Evolutionary conservation across 2,888 invertebrate genomes (phyloP).

Genomic region (Cheilosia pagana): DNA sequence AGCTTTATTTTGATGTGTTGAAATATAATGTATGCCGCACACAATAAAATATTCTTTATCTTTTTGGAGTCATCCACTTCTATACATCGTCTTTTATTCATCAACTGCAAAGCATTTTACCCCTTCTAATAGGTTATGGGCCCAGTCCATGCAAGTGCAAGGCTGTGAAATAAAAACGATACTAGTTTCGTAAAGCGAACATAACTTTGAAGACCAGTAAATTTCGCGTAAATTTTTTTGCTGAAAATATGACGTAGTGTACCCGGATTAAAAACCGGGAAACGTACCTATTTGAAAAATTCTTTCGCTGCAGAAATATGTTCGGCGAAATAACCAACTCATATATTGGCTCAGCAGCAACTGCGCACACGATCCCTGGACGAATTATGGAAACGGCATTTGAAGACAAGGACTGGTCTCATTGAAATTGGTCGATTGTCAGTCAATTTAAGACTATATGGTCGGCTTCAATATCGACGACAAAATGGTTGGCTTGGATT

Average conservation of each 20-base stretch:
- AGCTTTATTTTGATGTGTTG: too few species aligned
- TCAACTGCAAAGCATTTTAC: too few species aligned
- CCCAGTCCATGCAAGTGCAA: conserved; percentile 1
- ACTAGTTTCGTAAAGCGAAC: conserved; percentile 8
- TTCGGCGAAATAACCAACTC: conserved; percentile 5
- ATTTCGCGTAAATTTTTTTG: conserved; percentile 12
- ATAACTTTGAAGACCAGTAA: not conserved
- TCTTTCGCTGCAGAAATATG: conserved; percentile 11
- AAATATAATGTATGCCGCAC: too few species aligned
- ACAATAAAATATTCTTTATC: too few species aligned
- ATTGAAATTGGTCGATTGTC: conserved; percentile 22
- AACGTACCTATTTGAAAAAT: conserved; percentile 7
- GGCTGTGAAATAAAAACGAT: not conserved
- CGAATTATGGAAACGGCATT: conserved; percentile 21
- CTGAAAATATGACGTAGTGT: conserved; percentile 9
- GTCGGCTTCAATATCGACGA: conserved; percentile 39
- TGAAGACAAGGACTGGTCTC: conserved; percentile 35
- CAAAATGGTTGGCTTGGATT: conserved; percentile 24
- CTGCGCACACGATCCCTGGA: conserved; percentile 25
- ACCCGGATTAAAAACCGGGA: conserved; percentile 4
- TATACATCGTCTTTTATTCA: not conserved
- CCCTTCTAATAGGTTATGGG: conserved; percentile 4
- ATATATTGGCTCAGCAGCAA: conserved; percentile 5
- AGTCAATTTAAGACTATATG: conserved; percentile 38
- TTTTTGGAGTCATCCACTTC: too few species aligned